Evolutionary conservation across 2,113 vertebrate genomes (phyloP).

Genomic region (Rutilus rutilus): DNA sequence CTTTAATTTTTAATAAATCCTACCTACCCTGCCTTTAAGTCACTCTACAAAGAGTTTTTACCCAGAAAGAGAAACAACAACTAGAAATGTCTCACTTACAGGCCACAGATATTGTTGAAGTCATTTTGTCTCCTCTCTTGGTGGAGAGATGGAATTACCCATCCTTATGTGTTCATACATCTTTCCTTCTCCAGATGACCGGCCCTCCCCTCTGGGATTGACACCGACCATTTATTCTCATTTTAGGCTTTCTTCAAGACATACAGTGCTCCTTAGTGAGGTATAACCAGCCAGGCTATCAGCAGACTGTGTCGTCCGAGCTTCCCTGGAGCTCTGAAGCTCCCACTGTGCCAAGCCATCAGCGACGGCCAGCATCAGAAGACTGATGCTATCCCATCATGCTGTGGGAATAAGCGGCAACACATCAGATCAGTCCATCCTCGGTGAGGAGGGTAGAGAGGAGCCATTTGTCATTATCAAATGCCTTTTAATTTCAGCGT

Average conservation of each 20-base stretch:
- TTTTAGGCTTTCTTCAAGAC: constrained; percentile 69
- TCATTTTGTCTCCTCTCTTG: constrained; percentile 55
- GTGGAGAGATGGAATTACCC: constrained; percentile 72
- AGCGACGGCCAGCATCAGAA: constrained; percentile 63
- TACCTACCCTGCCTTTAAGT: too few species aligned
- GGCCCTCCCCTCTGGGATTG: constrained; percentile 73
- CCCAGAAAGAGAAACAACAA: constrained; percentile 12
- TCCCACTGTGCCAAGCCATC: constrained; percentile 70
- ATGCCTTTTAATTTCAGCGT: constrained; percentile 69
- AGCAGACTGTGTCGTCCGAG: constrained; percentile 69
- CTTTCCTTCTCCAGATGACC: constrained; percentile 78
- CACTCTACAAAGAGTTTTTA: constrained; percentile 1
- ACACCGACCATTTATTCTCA: constrained; percentile 83
- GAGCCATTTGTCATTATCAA: constrained; percentile 70
- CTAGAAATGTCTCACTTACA: constrained; percentile 65
- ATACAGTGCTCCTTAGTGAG: constrained; percentile 67
- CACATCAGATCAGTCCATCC: constrained; percentile 64
- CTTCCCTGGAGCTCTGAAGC: constrained; percentile 59
- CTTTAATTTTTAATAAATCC: too few species aligned
- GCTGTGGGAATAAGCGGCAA: constrained; percentile 14
- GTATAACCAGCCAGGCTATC: constrained; percentile 69
- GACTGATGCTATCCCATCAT: constrained; percentile 58
- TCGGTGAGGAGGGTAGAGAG: constrained; percentile 55
- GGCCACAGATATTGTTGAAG: constrained; percentile 67
- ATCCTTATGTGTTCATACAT: constrained; percentile 75